Evolutionary conservation across 64 coral and sea anemone genomes (phyloP).

Genomic region (Hydrozoanthus tunicans): DNA sequence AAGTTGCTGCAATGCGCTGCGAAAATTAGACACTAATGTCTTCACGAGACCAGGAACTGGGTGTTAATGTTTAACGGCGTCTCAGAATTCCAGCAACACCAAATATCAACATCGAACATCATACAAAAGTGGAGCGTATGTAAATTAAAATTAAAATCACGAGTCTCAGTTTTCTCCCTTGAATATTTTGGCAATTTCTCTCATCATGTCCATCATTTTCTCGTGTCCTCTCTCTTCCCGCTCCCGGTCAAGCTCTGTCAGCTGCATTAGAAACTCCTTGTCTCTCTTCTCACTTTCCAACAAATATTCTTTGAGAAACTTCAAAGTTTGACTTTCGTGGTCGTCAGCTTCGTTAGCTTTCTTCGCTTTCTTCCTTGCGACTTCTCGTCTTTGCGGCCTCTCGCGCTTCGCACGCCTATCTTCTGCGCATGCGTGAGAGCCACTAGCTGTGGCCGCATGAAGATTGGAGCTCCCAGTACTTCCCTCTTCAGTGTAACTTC

Average conservation of each 20-base stretch:
- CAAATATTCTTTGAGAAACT: constrained; percentile 62
- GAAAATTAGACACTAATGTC: too few relatives aligned
- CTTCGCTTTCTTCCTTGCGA: constrained; percentile 47
- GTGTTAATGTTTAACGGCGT: too few relatives aligned
- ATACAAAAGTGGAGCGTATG: too few relatives aligned
- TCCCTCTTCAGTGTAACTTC: not conserved
- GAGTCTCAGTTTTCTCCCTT: constrained; percentile 37
- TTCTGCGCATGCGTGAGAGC: not conserved
- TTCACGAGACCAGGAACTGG: too few relatives aligned
- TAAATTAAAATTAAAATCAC: too few relatives aligned
- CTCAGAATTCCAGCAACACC: too few relatives aligned
- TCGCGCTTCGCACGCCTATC: constrained; percentile 28
- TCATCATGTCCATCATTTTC: constrained; percentile 70
- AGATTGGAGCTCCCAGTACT: not conserved
- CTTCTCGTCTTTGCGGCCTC: constrained; percentile 45
- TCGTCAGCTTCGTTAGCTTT: constrained; percentile 38
- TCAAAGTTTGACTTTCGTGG: constrained; percentile 47
- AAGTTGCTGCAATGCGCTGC: too few relatives aligned
- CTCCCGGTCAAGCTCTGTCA: constrained; percentile 62
- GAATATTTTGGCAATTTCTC: constrained; percentile 72
- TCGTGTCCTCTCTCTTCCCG: constrained; percentile 68
- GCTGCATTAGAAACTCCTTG: constrained; percentile 63
- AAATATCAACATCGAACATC: too few relatives aligned
- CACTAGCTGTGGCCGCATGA: constrained; percentile 14
- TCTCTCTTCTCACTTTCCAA: constrained; percentile 73